Percentiles rank a stretch among this genome's conserved stretches.
phyloP scores from a whole-genome alignment of 2,888 invertebrate genomes.

The Parnassius mnemosyne region DNA sequence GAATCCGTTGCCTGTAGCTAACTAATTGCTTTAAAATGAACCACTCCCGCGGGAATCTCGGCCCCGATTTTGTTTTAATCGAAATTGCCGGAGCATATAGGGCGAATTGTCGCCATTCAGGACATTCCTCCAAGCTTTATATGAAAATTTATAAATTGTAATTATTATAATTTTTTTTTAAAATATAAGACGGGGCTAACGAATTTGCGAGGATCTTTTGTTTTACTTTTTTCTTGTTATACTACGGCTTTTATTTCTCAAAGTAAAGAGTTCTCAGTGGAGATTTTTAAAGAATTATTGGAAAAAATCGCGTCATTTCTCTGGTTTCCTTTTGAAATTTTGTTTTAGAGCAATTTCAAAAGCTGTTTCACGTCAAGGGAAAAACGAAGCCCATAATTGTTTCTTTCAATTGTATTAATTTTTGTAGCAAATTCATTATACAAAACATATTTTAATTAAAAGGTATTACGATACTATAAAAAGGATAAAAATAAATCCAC shows the following conservation, averaged over 20 bases:
- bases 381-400: slow-evolving; percentile 1
- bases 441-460: too few relatives aligned
- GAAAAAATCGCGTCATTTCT: slow-evolving; percentile 16
- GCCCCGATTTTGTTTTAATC: slow-evolving; percentile 71
- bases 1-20: slow-evolving; percentile 71
- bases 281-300: slow-evolving; percentile 11
- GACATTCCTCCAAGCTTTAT: slow-evolving; percentile 20
- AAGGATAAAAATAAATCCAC: too few relatives aligned
- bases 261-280: slow-evolving; percentile 13
- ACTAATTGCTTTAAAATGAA: slow-evolving; percentile 80
- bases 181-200: too few relatives aligned
- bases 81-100: slow-evolving; percentile 56
- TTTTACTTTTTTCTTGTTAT: slow-evolving; percentile 9
- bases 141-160: too few relatives aligned
- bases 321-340: slow-evolving; percentile 20
- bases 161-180: too few relatives aligned
- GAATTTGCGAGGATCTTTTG: not conserved
- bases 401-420: not conserved
- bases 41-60: slow-evolving; percentile 60
- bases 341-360: slow-evolving; percentile 1
- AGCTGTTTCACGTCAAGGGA: slow-evolving; percentile 4
- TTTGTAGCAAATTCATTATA: not conserved
- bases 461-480: too few relatives aligned
- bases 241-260: slow-evolving; percentile 6
- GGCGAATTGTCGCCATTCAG: slow-evolving; percentile 43